These are phyloP conservation scores for Ptilorrhoa leucosticta DNA, from an alignment of 2,113 vertebrate genomes.

Conservation along the genomic window DNA sequence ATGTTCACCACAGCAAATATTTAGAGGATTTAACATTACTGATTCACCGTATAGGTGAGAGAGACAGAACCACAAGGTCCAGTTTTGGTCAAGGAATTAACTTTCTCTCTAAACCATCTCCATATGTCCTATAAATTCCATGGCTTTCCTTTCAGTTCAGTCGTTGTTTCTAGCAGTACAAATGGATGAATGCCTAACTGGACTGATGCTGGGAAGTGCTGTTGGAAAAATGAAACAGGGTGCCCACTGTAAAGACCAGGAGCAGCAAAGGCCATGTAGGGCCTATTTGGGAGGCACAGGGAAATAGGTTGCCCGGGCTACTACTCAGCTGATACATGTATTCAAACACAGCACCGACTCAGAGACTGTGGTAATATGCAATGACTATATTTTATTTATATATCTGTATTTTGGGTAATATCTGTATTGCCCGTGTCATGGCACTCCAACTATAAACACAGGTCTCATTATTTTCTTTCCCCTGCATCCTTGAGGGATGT, in stretches of 20 bases:
- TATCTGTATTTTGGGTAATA: background rate
- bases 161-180: background rate
- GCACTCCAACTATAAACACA: background rate
- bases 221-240: background rate
- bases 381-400: background rate
- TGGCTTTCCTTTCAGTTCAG: background rate
- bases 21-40: background rate
- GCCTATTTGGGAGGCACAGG: background rate
- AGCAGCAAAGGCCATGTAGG: background rate
- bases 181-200: background rate
- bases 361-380: background rate
- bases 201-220: background rate
- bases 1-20: background rate
- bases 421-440: background rate
- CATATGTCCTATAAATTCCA: background rate
- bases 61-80: background rate
- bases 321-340: fast-evolving
- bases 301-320: background rate
- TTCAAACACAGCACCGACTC: background rate
- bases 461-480: background rate
- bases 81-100: background rate
- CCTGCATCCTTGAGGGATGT: background rate
- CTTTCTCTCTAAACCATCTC: background rate
- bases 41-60: background rate
- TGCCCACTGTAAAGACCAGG: background rate